phyloP scores from a whole-genome alignment of 2,113 vertebrate genomes.

The Rynchops niger region DNA sequence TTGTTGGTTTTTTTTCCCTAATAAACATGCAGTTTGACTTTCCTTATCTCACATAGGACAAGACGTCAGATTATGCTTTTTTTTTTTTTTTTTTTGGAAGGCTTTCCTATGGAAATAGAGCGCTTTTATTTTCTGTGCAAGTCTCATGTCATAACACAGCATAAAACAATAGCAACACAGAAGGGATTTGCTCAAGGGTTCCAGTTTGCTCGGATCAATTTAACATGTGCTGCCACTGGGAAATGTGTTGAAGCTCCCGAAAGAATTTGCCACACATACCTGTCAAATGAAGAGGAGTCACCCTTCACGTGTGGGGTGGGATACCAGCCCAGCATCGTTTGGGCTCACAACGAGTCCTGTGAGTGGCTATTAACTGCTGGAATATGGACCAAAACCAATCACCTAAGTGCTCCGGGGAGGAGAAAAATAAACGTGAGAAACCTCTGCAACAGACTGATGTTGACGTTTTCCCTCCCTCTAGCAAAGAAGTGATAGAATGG shows the following conservation, averaged over 20 bases:
- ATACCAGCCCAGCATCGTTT: background rate
- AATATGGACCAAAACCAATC: slow-evolving; percentile 28
- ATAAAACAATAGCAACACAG: slow-evolving; percentile 45
- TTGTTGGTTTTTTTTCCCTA: slow-evolving; percentile 35
- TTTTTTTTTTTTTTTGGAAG: background rate
- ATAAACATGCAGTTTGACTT: slow-evolving; percentile 75
- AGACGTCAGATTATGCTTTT: slow-evolving; percentile 55
- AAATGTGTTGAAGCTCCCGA: slow-evolving; percentile 28
- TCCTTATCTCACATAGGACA: slow-evolving; percentile 71
- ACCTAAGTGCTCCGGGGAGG: slow-evolving; percentile 34
- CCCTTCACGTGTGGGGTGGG: background rate
- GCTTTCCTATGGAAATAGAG: slow-evolving; percentile 80
- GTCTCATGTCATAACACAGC: slow-evolving; percentile 37
- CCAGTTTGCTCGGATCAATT: slow-evolving; percentile 21
- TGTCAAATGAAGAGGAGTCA: slow-evolving; percentile 9
- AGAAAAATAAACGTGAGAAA: slow-evolving; percentile 48
- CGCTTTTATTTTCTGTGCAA: slow-evolving; percentile 64
- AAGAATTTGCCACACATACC: background rate
- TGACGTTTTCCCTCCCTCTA: background rate
- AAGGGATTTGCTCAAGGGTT: slow-evolving; percentile 49
- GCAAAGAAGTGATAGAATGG: background rate
- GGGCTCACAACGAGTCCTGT: background rate
- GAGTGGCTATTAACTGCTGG: background rate
- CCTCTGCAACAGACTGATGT: slow-evolving; percentile 14
- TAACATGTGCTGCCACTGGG: slow-evolving; percentile 3